Base-by-base conservation (phyloP, 2,113 vertebrate species). In the Condylura cristata region DNA sequence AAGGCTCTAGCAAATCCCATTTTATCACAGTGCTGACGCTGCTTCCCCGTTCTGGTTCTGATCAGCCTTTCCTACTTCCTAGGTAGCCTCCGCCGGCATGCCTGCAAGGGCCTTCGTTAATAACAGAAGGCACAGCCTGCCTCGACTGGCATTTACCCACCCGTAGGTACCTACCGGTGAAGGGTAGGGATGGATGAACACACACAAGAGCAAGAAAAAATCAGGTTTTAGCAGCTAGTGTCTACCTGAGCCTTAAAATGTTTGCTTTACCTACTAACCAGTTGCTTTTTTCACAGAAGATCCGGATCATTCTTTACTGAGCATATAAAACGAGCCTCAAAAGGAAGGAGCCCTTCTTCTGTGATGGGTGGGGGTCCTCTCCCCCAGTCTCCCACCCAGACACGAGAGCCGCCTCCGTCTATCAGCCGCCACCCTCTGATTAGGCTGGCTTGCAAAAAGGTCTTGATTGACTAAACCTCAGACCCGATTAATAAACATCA, bases 391-490 rank as follows among this genome's bases (percentile, higher is more conserved):
- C n/a, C 46, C 83, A 53, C 32, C 18, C 8, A 12, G 39, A 86
- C 39, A 86, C 1, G 39, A 94, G 90, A 85, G 63, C 41, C 39
- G 85, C 51, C 72, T 44, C 26, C 2, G 18, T 53, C 79, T 34
- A 6, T 4, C 44, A 60, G 61, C 11, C 0, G 9, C 79, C 6
- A 2, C 53, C 70, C 82, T 70, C 78, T 68, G 86, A 93, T 91
- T 70, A 93, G 58, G 76, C 87, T 60, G 71, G 91, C 81, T 86
- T n/a, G 68, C 81, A 92, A 48, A 96, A 89, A 97, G 82, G 79
- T 88, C 68, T 95, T 91, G 94, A 79, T 34, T 70, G 89, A 41
- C 58, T 58, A 87, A 91, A 41, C 51, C 88, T 93, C 51, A 53
- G 86, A 89, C 88, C 74, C 0, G 84, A 37, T 72, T 94, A 76